Percentiles rank a stretch among this genome's conserved stretches.
Conservation (phyloP, 2,113 vertebrate genomes). For the Pollimyrus isidori region DNA sequence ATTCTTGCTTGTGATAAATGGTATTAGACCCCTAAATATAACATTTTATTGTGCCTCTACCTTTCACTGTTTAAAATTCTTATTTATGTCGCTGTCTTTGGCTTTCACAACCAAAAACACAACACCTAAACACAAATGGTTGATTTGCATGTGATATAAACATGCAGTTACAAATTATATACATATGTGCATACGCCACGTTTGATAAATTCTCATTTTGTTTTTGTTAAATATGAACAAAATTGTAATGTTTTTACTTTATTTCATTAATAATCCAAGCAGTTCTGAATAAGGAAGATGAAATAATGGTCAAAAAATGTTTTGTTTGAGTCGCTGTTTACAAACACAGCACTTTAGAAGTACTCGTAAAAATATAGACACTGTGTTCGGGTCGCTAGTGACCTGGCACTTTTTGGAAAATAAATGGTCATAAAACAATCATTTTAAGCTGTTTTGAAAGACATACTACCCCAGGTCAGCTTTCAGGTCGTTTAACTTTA, state of each 20-base stretch:
- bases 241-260: neutral
- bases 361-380: neutral
- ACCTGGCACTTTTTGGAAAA: neutral
- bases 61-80: no score
- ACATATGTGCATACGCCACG: no score
- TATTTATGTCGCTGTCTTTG: no score
- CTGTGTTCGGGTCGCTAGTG: neutral
- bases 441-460: neutral
- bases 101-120: no score
- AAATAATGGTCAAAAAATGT: neutral
- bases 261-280: neutral
- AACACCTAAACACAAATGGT: no score
- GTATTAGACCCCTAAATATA: no score
- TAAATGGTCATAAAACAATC: neutral
- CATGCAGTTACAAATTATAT: no score
- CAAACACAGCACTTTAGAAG: neutral
- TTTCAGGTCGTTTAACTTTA: no score
- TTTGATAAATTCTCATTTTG: no score
- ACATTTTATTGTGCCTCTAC: no score
- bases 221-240: neutral
- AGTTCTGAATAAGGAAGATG: neutral
- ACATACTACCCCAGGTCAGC: neutral
- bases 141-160: no score
- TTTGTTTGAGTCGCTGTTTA: neutral
- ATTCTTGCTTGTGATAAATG: no score